A percentile compares a stretch with the other conserved stretches of the same genome.
These are phyloP conservation scores for Scaptomyza reducta DNA, from an alignment of 2,888 invertebrate genomes.

Conservation along the genomic window DNA sequence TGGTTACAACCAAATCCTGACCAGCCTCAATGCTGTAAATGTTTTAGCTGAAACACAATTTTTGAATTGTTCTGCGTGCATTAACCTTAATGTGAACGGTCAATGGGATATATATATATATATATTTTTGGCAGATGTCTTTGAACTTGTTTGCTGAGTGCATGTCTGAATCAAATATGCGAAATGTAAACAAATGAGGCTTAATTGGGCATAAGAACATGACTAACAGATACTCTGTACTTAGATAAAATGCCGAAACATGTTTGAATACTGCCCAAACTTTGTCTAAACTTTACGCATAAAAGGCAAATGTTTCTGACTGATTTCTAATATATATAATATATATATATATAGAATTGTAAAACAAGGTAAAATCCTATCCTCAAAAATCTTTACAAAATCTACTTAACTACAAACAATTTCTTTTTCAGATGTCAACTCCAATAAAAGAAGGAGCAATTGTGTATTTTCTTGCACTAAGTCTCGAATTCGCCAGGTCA, in stretches of 20 bases:
- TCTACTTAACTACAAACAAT: no score
- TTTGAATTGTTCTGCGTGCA: constrained; percentile 16
- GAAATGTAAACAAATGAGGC: not conserved
- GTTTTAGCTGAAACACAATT: not conserved
- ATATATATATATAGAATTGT: no score
- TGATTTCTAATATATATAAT: no score
- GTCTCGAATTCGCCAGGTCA: constrained; percentile 14
- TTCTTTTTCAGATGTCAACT: no score
- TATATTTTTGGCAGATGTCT: constrained; percentile 15
- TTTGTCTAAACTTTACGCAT: no score
- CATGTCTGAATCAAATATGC: not conserved
- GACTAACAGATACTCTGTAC: constrained; percentile 4
- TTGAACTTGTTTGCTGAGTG: constrained; percentile 14
- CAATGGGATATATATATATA: constrained; percentile 11
- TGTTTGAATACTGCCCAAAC: no score
- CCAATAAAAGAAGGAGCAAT: no score
- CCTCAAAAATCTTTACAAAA: no score
- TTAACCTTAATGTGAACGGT: constrained; percentile 28
- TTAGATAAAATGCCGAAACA: no score
- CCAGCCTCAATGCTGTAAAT: constrained; percentile 46
- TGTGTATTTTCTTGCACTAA: no score
- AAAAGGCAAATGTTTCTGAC: no score
- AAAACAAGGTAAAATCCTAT: no score
- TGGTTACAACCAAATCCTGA: constrained; percentile 36
- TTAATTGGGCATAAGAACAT: not conserved